Base-by-base conservation (phyloP, 2,113 vertebrate genomes). In the Meleagris gallopavo region DNA sequence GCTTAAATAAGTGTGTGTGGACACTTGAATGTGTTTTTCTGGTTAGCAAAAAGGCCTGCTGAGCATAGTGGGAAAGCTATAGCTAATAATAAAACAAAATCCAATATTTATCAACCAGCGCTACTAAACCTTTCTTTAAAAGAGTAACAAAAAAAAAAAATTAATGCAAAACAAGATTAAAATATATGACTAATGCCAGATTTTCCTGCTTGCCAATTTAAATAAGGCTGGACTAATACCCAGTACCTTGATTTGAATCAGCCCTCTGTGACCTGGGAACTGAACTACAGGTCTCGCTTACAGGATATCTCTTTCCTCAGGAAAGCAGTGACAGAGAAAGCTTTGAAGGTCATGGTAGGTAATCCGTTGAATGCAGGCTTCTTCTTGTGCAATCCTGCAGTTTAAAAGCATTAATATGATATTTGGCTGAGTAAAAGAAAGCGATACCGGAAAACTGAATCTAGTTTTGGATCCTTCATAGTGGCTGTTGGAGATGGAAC, bases 1-100 rank as follows among this genome's bases (percentile, higher is more conserved):
- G 65, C 92, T 94, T 95, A 95, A 96, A 65, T 83, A 92, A 95
- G 41, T 88, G 72, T 46, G 20, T 94, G 61, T 60, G 88, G 90
- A 90, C 90, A 77, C 76, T 94, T 93, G 86, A 94, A 90, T 89
- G 65, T 0, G 2, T 92, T 89, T 87, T 96, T 93, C 79, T 96
- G 54, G 85, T 91, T 93, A 94, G 82, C 64, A 46, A 25, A 71
- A 93, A 89, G 64, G 12, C 76, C 91, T 96, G 83, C 65, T 83
- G 90, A 90, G 60, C 4, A 1, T 32, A 54, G 75, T 64, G 78
- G 0, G 5, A 93, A 88, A 88, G 38, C 86, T 86, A 67, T 76
- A 95, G 41, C 85, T 91, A 71, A 66, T 80, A 94, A 73, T 41
- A 91, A 80, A 69, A 73, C 48, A 62, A 62, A 86, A 67, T 30